phyloP scores from a whole-genome alignment of 1,140 invertebrate genomes.

The Trichonephila clavipes region DNA sequence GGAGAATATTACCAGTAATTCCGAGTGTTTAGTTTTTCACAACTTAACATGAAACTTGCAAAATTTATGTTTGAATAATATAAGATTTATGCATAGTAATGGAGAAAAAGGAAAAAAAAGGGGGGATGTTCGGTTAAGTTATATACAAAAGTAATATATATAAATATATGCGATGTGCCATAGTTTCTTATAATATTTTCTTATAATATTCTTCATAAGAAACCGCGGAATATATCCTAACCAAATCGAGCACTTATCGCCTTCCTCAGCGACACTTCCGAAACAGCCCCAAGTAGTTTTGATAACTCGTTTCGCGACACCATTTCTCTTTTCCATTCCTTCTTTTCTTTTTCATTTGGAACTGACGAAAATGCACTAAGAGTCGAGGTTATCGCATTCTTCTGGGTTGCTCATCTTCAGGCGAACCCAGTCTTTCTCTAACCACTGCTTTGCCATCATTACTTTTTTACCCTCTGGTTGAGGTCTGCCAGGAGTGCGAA shows the following conservation, averaged over 20 bases:
- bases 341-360: not conserved
- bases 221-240: too few species aligned
- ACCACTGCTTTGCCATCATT: not conserved
- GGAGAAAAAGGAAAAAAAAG: too few species aligned
- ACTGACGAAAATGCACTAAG: slow-evolving; percentile 12
- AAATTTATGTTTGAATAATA: too few species aligned
- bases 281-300: slow-evolving; percentile 31
- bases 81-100: too few species aligned
- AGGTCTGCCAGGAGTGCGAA: slow-evolving; percentile 8
- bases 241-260: not conserved
- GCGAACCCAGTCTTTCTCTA: slow-evolving; percentile 47
- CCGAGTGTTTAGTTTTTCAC: too few species aligned
- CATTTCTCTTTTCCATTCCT: slow-evolving; percentile 39
- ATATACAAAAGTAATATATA: too few species aligned
- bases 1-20: too few species aligned
- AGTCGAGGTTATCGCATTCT: slow-evolving; percentile 65
- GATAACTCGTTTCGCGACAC: slow-evolving; percentile 50
- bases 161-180: too few species aligned
- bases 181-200: too few species aligned
- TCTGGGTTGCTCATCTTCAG: slow-evolving; percentile 60
- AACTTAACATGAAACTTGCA: too few species aligned
- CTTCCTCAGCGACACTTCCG: slow-evolving; percentile 18
- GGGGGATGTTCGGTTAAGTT: too few species aligned
- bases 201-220: too few species aligned
- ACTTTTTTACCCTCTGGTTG: not conserved